Evolutionary conservation across 2,888 invertebrate genomes (phyloP).

Genomic region (Stictocephala bisonia): DNA sequence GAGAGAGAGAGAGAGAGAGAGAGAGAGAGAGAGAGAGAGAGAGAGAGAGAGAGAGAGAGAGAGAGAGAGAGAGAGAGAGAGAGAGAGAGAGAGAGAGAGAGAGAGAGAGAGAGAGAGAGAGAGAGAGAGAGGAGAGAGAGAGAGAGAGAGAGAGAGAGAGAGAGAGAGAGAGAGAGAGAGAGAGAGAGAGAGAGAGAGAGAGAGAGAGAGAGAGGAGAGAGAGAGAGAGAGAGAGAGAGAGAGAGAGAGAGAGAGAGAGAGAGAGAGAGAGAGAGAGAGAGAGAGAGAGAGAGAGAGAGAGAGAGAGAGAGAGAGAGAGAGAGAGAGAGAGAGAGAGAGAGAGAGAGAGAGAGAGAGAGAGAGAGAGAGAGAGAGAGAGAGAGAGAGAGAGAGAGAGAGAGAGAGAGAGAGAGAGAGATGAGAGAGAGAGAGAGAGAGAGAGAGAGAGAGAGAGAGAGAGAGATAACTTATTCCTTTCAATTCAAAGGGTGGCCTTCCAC

Average conservation of each 20-base stretch:
- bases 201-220: neutral
- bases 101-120: too few species aligned
- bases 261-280: neutral
- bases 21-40: constrained; percentile 9
- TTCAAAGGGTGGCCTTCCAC: too few species aligned
- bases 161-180: neutral
- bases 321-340: neutral
- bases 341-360: neutral
- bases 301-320: neutral
- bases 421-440: too few species aligned
- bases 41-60: constrained; percentile 1
- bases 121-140: neutral
- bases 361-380: too few species aligned
- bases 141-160: neutral
- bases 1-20: constrained; percentile 1
- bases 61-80: neutral
- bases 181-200: neutral
- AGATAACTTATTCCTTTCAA: too few species aligned
- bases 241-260: neutral
- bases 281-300: neutral
- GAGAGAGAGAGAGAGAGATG: too few species aligned
- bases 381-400: too few species aligned
- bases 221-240: neutral
- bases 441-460: too few species aligned
- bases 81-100: neutral